A percentile compares a stretch with the other conserved stretches of the same genome.
phyloP scores from a whole-genome alignment of 64 coral and sea anemone genomes.

The Platygyra sinensis region DNA sequence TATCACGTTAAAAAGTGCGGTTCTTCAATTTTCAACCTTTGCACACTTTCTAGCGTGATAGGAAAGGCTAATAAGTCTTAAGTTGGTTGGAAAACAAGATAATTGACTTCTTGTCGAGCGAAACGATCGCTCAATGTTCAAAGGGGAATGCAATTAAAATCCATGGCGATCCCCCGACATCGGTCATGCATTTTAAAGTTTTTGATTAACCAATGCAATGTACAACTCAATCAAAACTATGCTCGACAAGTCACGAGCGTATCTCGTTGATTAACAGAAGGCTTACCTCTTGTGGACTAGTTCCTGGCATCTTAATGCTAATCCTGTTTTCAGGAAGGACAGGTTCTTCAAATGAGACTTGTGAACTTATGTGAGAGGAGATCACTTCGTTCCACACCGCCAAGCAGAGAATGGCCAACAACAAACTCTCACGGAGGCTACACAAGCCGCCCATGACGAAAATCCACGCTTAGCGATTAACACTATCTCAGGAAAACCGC shows the following conservation, averaged over 20 bases:
- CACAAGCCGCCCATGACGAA: not conserved
- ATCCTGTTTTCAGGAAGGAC: not conserved
- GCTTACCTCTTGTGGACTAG: conserved; percentile 26
- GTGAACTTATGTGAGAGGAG: not conserved
- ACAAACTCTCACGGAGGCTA: not conserved
- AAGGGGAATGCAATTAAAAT: no score
- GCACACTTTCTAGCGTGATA: not conserved
- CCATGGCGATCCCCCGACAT: not conserved
- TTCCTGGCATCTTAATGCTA: conserved; percentile 28
- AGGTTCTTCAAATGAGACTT: not conserved
- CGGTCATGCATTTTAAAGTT: not conserved
- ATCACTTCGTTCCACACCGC: not conserved
- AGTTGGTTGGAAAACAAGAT: no score
- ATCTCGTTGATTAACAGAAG: not conserved
- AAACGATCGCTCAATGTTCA: no score
- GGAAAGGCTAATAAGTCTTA: no score
- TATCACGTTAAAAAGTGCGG: not conserved
- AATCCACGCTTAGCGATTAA: not conserved
- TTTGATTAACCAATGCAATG: not conserved
- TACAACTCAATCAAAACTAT: not conserved
- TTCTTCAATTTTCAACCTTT: not conserved
- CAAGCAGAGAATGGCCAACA: not conserved
- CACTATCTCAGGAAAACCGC: not conserved
- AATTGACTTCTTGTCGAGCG: no score
- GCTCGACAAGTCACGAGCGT: not conserved